Evolutionary conservation across 1,140 invertebrate species (phyloP), one percentile per base, ranked within the genome.

Genomic region (Xylocopa sonorina): DNA sequence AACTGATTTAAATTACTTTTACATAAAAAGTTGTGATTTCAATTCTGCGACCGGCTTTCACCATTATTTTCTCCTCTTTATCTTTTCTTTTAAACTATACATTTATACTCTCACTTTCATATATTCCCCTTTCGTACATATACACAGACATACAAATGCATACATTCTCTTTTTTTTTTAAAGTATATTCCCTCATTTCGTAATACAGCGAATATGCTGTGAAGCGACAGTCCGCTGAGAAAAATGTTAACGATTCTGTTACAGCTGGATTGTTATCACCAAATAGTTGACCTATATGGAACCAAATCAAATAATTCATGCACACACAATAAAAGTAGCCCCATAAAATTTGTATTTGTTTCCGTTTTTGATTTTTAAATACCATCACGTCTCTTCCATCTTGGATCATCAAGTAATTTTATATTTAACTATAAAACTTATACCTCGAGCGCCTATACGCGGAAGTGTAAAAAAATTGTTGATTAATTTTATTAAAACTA

Each of bases 21-120:
- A 84, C 84, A 87, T 88, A 85, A 89, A 84, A 86, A 84, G 69
- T 81, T 81, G 68, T 76, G 46, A 79, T 63, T 82, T 86, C 66
- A 77, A 71, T 51, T 72, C 62, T 63, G 57, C 77, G 78, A 85
- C 78, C 84, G 86, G 80, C 14, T 14, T 48, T 72, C 38, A 67
- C 51, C 69, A 64, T 51, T 68, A 78, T 58, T 53, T 51, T 41
- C n/a, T 24, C 41, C 29, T 57, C 24, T 50, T 38, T 38, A 38
- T 4, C 38, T n/a, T n/a, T n/a, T n/a, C 43, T 38, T 57, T 32
- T 50, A 60, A 63, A 63, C 46, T 62, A 29, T 34, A 32, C 38
- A 55, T 34, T 69, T 9, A 80, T 57, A 72, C 57, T 29, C 50
- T 58, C 57, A 68, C 41, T 66, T 50, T 62, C 74, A 81, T 84